phyloP scores from a whole-genome alignment of 2,888 invertebrate species.

The Brachyopa scutellaris region DNA sequence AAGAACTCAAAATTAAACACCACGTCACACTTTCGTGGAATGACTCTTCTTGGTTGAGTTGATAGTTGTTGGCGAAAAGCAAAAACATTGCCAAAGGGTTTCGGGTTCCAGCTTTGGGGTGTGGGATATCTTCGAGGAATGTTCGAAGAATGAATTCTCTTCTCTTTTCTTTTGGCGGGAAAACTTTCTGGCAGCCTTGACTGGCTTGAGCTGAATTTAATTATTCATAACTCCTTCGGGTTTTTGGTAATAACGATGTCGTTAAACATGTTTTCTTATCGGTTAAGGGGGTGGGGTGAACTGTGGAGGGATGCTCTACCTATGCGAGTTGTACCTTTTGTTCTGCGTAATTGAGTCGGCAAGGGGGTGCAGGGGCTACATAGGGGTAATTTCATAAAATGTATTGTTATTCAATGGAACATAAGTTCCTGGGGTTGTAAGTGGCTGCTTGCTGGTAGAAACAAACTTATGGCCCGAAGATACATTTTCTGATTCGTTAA shows the following conservation, averaged over 20 bases:
- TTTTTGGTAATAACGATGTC: conserved; percentile 79
- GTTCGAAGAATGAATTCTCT: conserved; percentile 35
- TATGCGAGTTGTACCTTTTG: conserved; percentile 59
- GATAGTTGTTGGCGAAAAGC: conserved; percentile 42
- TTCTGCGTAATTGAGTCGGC: conserved; percentile 58
- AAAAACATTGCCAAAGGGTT: conserved; percentile 48
- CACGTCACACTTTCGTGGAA: conserved; percentile 62
- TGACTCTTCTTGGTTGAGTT: not conserved
- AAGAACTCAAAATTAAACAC: conserved; percentile 67
- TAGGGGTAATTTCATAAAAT: conserved; percentile 61
- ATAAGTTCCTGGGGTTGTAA: conserved; percentile 52
- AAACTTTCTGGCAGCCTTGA: conserved; percentile 60
- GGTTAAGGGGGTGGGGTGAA: conserved; percentile 49
- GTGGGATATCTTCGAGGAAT: conserved; percentile 60
- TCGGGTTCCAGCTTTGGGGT: too few relatives aligned
- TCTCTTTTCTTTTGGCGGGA: conserved; percentile 32
- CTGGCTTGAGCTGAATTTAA: conserved; percentile 77
- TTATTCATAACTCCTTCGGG: conserved; percentile 81
- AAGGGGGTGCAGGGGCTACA: conserved; percentile 12
- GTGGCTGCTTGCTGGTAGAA: conserved; percentile 2
- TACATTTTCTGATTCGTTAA: conserved; percentile 57
- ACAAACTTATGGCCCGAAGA: conserved; percentile 57
- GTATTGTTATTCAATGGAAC: conserved; percentile 68
- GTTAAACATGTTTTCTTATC: conserved; percentile 80
- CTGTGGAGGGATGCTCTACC: conserved; percentile 25